Evolutionary conservation across 2,888 invertebrate species (phyloP).

Genomic region (Drosophila rubida): DNA sequence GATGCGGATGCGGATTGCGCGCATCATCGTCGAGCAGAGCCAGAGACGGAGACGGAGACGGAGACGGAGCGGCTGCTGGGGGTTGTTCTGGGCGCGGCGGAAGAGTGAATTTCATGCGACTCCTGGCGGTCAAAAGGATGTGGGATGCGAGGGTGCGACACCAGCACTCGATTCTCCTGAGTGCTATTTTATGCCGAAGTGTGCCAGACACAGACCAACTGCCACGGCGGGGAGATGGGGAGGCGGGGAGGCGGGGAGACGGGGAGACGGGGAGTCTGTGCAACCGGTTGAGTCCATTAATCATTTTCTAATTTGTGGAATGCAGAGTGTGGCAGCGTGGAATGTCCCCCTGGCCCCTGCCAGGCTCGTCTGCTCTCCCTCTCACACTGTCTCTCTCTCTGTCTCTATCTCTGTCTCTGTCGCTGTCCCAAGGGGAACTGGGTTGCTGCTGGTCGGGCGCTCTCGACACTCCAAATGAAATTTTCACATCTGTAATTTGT

Average conservation of each 20-base stretch:
- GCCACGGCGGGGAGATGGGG: no score
- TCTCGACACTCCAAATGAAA: slow-evolving; percentile 80
- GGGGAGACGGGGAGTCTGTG: slow-evolving; percentile 34
- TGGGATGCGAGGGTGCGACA: slow-evolving; percentile 49
- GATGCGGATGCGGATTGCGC: slow-evolving; percentile 22
- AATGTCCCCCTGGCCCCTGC: slow-evolving; percentile 51
- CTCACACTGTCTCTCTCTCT: background rate
- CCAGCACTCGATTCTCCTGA: slow-evolving; percentile 74
- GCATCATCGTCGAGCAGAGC: slow-evolving; percentile 14
- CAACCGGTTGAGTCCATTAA: slow-evolving; percentile 85
- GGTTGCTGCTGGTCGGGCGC: slow-evolving; percentile 10
- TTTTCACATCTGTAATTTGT: slow-evolving; percentile 85
- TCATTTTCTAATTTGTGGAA: slow-evolving; percentile 85
- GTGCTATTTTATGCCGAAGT: slow-evolving; percentile 83
- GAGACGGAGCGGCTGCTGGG: background rate
- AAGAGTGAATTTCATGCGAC: slow-evolving; percentile 77
- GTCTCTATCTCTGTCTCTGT: background rate
- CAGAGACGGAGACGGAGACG: background rate
- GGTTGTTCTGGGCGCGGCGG: slow-evolving; percentile 68
- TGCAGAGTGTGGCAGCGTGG: slow-evolving; percentile 70
- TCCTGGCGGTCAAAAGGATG: slow-evolving; percentile 48
- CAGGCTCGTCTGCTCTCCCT: slow-evolving; percentile 36
- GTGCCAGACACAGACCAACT: slow-evolving; percentile 74
- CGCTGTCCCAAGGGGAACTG: slow-evolving; percentile 31
- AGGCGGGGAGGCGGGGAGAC: background rate